phyloP scores from a whole-genome alignment of 2,888 invertebrate genomes.

The Morpho achilles region DNA sequence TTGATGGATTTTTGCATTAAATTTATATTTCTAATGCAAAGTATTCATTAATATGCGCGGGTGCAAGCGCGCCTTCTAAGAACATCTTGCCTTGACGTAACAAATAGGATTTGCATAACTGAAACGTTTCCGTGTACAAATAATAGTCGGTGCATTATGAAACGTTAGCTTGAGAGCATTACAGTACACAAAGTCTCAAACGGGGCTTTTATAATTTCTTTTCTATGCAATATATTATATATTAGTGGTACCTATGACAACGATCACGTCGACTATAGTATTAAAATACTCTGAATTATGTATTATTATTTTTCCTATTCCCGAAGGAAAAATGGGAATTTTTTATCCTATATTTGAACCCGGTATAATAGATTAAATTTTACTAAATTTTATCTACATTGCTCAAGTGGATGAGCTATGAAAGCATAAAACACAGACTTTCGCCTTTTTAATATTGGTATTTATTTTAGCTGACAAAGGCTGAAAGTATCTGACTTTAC shows the following conservation, averaged over 20 bases:
- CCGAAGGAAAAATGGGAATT: too few species aligned
- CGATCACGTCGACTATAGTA: not conserved
- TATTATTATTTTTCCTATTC: too few species aligned
- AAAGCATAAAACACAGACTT: too few species aligned
- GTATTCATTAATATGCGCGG: conserved; percentile 3
- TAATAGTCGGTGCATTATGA: conserved; percentile 16
- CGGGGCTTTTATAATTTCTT: conserved; percentile 1
- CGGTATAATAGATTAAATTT: too few species aligned
- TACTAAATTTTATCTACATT: too few species aligned
- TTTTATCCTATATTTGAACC: too few species aligned
- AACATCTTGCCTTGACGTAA: conserved; percentile 19
- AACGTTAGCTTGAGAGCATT: conserved; percentile 8
- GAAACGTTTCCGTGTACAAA: conserved; percentile 19
- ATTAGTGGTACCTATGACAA: too few species aligned
- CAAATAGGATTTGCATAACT: conserved; percentile 21
- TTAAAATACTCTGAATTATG: too few species aligned
- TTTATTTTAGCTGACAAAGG: not conserved
- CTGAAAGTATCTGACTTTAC: too few species aligned
- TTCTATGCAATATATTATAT: not conserved
- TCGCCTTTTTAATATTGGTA: not conserved
- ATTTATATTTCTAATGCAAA: conserved; percentile 1
- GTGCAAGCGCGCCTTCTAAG: conserved; percentile 2
- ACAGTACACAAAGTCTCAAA: not conserved
- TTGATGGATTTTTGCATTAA: not conserved
- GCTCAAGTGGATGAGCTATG: too few species aligned